Evolutionary conservation across 2,113 vertebrate species (phyloP).

Genomic region (Capreolus pygargus): DNA sequence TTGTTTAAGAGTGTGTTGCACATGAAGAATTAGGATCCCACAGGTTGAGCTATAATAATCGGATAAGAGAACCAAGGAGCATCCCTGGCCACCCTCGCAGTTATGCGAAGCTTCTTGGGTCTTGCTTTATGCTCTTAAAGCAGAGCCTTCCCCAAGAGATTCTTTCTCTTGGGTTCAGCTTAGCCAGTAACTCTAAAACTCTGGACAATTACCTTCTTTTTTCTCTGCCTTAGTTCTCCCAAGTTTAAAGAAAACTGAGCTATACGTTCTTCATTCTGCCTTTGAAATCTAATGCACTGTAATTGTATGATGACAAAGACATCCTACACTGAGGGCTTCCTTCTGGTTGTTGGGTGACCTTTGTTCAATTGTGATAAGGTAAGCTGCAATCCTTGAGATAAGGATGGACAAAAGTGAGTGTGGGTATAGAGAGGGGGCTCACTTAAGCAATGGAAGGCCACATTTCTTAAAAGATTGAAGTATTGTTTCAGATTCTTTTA

Average conservation of each 20-base stretch:
- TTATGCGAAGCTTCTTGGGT: neutral
- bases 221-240: neutral
- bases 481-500: neutral
- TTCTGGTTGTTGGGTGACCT: neutral
- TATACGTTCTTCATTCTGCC: neutral
- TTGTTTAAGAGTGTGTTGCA: neutral
- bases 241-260: neutral
- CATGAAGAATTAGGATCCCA: neutral
- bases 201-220: neutral
- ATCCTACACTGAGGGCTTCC: neutral
- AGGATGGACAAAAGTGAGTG: neutral
- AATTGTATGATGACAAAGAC: neutral
- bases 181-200: neutral
- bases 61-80: neutral
- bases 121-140: neutral
- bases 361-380: neutral
- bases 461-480: neutral
- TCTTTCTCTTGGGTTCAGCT: neutral
- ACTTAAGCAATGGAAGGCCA: neutral
- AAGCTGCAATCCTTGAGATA: neutral
- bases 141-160: neutral
- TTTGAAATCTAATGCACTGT: neutral
- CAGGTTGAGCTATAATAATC: neutral
- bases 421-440: neutral
- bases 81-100: neutral